Evolutionary conservation across 2,797 vertebrate species (phyloP).

Genomic region (Rhinichthys osculus): DNA sequence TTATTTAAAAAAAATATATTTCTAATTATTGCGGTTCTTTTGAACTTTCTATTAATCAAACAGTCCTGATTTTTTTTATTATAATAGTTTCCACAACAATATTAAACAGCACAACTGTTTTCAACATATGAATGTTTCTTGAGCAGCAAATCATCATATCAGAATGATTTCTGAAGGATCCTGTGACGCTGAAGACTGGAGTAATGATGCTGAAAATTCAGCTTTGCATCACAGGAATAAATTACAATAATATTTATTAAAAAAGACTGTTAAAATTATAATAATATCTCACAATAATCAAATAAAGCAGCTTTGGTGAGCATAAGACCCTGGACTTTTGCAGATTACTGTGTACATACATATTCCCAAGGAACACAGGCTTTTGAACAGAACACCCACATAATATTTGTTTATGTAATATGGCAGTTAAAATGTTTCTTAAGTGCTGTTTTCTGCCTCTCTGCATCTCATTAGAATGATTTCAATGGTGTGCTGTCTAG

Average conservation of each 20-base stretch:
- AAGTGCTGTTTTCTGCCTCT: slow-evolving; percentile 7
- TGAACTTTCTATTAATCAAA: neutral
- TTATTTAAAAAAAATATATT: neutral
- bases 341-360: neutral
- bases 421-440: neutral
- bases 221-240: neutral
- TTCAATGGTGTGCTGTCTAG: neutral
- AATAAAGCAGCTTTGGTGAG: neutral
- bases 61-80: neutral
- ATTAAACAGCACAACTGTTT: too few species aligned
- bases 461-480: slow-evolving; percentile 13
- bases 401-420: neutral
- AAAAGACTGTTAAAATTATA: neutral
- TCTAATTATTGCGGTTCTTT: neutral
- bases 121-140: neutral
- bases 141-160: neutral
- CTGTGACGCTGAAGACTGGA: neutral
- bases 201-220: neutral
- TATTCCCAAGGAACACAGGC: neutral
- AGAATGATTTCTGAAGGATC: neutral
- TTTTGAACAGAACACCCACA: neutral
- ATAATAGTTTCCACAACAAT: neutral
- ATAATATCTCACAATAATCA: neutral
- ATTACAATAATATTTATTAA: neutral
- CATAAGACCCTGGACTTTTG: neutral